A percentile compares a stretch with the other conserved stretches of the same genome.
Conservation (phyloP, 2,113 vertebrate species). For the Spilogale gracilis region DNA sequence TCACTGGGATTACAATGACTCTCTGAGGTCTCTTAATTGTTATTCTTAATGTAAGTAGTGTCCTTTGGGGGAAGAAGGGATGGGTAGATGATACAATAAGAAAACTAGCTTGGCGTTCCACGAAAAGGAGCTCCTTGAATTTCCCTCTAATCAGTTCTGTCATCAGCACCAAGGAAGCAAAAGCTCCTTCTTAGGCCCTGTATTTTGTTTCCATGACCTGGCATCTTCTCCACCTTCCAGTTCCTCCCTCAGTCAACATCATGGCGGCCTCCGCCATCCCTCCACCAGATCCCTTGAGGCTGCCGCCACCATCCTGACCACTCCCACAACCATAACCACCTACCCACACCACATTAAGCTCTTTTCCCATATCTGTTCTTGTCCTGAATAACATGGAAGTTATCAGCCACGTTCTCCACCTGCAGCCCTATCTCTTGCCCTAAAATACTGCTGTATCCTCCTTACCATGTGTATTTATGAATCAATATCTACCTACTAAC, state of each 20-base stretch:
- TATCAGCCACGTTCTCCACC: background rate
- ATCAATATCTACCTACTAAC: background rate
- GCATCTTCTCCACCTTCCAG: background rate
- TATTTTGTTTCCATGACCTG: background rate
- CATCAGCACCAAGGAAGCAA: background rate
- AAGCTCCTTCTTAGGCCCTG: background rate
- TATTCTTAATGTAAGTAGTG: too few species aligned
- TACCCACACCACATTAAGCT: too few species aligned
- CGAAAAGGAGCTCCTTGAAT: background rate
- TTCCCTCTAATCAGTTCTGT: background rate
- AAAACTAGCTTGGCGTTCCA: background rate
- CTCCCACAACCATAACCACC: background rate
- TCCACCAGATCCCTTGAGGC: background rate
- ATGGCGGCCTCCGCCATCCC: background rate
- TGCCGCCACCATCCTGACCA: background rate
- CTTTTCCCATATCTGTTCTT: background rate
- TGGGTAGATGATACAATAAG: background rate
- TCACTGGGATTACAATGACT: background rate
- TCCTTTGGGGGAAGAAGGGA: background rate
- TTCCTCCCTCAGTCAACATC: background rate
- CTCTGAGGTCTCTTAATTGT: background rate
- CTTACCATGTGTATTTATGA: background rate
- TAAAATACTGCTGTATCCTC: background rate
- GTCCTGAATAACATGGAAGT: background rate
- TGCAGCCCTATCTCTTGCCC: background rate